Evolutionary conservation across 1,140 invertebrate species (phyloP).

Genomic region (Cherax quadricarinatus): DNA sequence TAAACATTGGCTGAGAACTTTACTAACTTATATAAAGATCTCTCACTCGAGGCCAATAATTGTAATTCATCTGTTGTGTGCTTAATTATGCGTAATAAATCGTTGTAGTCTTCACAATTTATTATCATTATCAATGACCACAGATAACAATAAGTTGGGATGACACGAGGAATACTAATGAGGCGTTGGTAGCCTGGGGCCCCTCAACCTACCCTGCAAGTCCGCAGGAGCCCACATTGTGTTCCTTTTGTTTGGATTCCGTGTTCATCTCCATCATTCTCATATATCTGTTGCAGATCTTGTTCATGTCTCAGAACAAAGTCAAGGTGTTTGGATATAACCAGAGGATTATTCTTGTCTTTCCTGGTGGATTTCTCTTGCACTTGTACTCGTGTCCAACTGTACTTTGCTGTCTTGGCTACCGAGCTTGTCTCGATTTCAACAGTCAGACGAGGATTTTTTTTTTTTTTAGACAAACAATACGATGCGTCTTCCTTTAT

Average conservation of each 20-base stretch:
- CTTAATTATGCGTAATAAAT: constrained; percentile 19
- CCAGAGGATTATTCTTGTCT: no score
- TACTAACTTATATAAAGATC: not conserved
- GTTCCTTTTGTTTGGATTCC: not conserved
- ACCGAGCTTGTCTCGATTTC: no score
- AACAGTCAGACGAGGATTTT: no score
- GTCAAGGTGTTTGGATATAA: no score
- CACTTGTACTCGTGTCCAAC: no score
- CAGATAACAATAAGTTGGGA: not conserved
- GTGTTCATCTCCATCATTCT: not conserved
- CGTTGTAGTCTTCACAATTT: constrained; percentile 12
- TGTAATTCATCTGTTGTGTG: not conserved
- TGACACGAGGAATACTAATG: not conserved
- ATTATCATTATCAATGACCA: constrained; percentile 9
- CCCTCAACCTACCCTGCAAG: not conserved
- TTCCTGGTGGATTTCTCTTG: no score
- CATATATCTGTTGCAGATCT: not conserved
- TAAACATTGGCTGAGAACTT: not conserved
- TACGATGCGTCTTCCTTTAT: no score
- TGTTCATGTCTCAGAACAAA: no score
- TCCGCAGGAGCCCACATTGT: not conserved
- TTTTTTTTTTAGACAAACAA: no score
- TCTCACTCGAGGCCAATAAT: not conserved
- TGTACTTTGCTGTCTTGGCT: no score
- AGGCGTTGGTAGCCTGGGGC: not conserved